Base-by-base conservation (phyloP, 2,797 vertebrate genomes). In the Paramormyrops hopkinsi region DNA sequence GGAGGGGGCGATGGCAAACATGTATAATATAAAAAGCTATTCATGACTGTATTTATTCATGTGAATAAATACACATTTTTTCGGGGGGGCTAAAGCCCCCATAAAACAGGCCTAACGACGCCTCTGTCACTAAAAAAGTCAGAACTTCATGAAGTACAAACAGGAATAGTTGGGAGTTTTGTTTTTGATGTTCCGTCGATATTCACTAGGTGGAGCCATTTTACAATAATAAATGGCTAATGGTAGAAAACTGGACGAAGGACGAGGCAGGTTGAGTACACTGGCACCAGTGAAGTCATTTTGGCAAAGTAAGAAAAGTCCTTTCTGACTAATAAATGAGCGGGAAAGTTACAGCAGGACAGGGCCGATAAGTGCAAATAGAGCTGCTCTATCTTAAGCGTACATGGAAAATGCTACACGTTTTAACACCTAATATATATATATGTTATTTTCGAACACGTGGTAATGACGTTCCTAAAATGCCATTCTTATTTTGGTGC, bases 201-300 rank as follows among this genome's bases (percentile, higher is more conserved):
- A 4, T 54, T 25, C 88, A 65, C 88, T 50, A 62, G 88, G 82
- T 89, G 88, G 41, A n/a, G 19, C 56, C 22, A 51, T 89, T n/a
- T n/a, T 33, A 59, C 11, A 84, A 48, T 29, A 84, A 82, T 87
- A n/a, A 11, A 86, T 4, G 33, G 29, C 17, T 11, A 62, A 85
- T 4, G 29, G 1, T 44, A 46, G 41, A 1, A 33, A 48, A 19
- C 54, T 51, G 44, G 25, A 12, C 54, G 22, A 4, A 51, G n/a
- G 51, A n/a, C 6, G 19, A 9, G 54, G 29, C 73, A 83, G 53
- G 88, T 46, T 59, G 76, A 17, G 54, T 17, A 37, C 41, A 51
- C 14, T 17, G 51, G 25, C 29, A 56, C 56, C 50, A 17, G 85
- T 7, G 33, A 50, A 56, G 69, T 76, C 4, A 86, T 51, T 59